These are phyloP conservation scores for Plagodis dolabraria DNA, from an alignment of 2,888 invertebrate genomes.

Conservation along the genomic window DNA sequence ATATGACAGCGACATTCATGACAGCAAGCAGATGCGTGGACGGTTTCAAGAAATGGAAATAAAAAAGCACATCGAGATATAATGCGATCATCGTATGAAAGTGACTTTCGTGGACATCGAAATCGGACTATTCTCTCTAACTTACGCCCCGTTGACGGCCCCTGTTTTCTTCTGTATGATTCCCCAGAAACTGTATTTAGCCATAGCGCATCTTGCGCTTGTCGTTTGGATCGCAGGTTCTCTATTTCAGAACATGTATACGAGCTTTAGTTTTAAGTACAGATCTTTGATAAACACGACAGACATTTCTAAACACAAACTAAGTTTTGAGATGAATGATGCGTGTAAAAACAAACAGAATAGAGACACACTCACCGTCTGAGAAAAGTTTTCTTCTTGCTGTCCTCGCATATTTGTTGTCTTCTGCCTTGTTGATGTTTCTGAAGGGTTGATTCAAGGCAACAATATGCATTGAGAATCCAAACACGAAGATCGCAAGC, in stretches of 20 bases:
- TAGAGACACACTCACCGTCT: slow-evolving; percentile 87
- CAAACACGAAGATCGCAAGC: slow-evolving; percentile 98
- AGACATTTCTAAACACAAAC: slow-evolving; percentile 13
- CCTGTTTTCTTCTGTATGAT: slow-evolving; percentile 87
- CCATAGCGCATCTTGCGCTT: slow-evolving; percentile 72
- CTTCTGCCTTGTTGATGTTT: slow-evolving; percentile 87
- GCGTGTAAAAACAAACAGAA: slow-evolving; percentile 28
- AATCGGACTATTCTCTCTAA: slow-evolving; percentile 55
- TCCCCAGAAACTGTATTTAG: slow-evolving; percentile 67
- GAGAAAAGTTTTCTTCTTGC: slow-evolving; percentile 85
- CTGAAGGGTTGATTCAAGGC: slow-evolving; percentile 97
- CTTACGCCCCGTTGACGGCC: slow-evolving; percentile 86
- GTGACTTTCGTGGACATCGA: slow-evolving; percentile 49
- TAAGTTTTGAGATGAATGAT: slow-evolving; percentile 25
- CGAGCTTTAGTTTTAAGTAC: slow-evolving; percentile 40
- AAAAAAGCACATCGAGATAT: slow-evolving; percentile 80
- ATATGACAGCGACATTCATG: slow-evolving; percentile 72
- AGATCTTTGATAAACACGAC: slow-evolving; percentile 32
- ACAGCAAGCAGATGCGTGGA: slow-evolving; percentile 77
- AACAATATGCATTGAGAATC: slow-evolving; percentile 98
- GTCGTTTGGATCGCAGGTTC: slow-evolving; percentile 75
- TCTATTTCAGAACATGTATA: slow-evolving; percentile 64
- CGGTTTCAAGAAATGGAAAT: slow-evolving; percentile 55
- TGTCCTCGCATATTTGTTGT: slow-evolving; percentile 84
- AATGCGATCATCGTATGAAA: slow-evolving; percentile 75